phyloP scores from a whole-genome alignment of 2,888 invertebrate species.

The Linnaemya vulpina region DNA sequence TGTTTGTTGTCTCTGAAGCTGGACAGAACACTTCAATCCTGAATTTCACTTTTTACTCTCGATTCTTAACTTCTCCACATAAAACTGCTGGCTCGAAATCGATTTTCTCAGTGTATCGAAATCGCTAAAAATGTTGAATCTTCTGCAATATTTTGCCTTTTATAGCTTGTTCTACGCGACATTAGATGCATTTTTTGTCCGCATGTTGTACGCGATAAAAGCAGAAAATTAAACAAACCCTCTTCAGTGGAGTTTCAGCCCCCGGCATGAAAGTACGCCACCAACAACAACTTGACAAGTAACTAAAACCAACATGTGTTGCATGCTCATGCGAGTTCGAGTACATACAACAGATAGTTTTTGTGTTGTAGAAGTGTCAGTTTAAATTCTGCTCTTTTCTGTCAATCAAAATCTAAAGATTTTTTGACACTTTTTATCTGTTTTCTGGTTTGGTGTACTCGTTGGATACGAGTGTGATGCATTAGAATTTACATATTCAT shows the following conservation, averaged over 20 bases:
- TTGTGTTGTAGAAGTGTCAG: slow-evolving; percentile 66
- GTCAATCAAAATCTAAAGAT: slow-evolving; percentile 70
- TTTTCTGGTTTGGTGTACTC: slow-evolving; percentile 28
- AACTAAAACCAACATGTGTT: slow-evolving; percentile 57
- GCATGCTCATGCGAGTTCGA: slow-evolving; percentile 36
- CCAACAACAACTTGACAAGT: slow-evolving; percentile 38
- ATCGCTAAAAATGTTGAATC: slow-evolving; percentile 8
- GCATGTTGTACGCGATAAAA: slow-evolving; percentile 48
- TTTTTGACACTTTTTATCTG: slow-evolving; percentile 69
- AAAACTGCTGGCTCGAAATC: too few relatives aligned
- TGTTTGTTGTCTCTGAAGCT: too few relatives aligned
- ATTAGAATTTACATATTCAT: slow-evolving; percentile 60
- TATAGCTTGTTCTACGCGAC: slow-evolving; percentile 56
- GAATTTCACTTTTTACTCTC: too few relatives aligned
- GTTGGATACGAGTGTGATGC: slow-evolving; percentile 35
- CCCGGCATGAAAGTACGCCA: slow-evolving; percentile 26
- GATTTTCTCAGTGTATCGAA: slow-evolving; percentile 14
- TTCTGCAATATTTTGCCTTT: slow-evolving; percentile 49
- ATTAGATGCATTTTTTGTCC: slow-evolving; percentile 54
- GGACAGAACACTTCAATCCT: too few relatives aligned
- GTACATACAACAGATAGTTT: slow-evolving; percentile 57
- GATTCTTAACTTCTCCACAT: too few relatives aligned
- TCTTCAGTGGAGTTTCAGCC: slow-evolving; percentile 45
- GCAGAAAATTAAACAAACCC: slow-evolving; percentile 13
- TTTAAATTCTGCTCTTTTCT: slow-evolving; percentile 68